Base-by-base conservation (phyloP, 2,113 vertebrate species). In the Chionodraco myersi region DNA sequence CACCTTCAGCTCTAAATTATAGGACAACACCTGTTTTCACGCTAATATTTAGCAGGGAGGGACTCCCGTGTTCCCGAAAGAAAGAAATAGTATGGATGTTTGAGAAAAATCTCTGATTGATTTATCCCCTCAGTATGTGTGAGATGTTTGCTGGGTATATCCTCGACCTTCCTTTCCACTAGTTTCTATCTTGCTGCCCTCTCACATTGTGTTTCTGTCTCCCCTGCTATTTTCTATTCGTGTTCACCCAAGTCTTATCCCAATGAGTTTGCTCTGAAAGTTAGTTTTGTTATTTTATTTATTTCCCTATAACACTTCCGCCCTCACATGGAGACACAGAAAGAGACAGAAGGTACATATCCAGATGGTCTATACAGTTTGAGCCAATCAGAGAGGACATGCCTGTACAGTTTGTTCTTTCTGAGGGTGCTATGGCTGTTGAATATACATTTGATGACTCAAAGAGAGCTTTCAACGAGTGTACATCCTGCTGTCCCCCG, bases 71-170 rank as follows among this genome's bases (percentile, higher is more conserved):
- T 41, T 41, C 36, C 36, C 6, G 36, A 41, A 41, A 41, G 36
- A 41, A 7, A 41, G 7, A 6, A 41, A 41, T 41, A 41, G 5
- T 41, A 41, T 41, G 36, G 36, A 41, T 6, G 36, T 41, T 7
- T 41, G 36, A 41, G 36, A 41, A 41, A 41, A 41, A 6, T 41
- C 36, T 6, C 36, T 41, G 5, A 41, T 7, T 41, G 6, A 41
- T 41, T 41, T 41, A 41, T 41, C 1, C 5, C 36, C 36, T 41
- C 6, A 7, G 36, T 41, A 7, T 65, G 56, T 81, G 62, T 26
- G 16, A 36, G 51, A 23, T 79, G 83, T 79, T 77, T 76, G 44
- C 77, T 16, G 48, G 59, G 36, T 34, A 51, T 79, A n/a, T 74
- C 49, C 16, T 72, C 10, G 12, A 53, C 45, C 71, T 72, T 13